Conservation (phyloP, 2,888 invertebrate species). For the Muscina levida region DNA sequence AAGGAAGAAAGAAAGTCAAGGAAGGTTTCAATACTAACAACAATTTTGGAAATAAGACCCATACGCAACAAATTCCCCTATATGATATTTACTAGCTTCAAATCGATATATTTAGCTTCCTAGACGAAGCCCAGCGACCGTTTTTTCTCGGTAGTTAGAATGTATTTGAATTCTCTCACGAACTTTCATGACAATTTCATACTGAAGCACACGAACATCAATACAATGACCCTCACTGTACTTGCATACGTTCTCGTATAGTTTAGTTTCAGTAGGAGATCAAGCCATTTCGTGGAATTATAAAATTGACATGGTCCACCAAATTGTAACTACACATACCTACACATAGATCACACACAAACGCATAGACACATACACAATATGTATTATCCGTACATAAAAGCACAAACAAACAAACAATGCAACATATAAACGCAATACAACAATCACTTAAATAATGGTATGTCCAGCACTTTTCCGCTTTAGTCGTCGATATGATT, state of each 20-base stretch:
- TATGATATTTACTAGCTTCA: too few relatives aligned
- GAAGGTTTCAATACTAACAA: too few relatives aligned
- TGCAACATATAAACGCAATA: slow-evolving; percentile 49
- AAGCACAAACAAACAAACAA: slow-evolving; percentile 16
- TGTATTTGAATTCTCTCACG: too few relatives aligned
- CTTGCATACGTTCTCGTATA: slow-evolving; percentile 7
- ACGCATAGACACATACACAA: background rate
- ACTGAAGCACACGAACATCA: too few relatives aligned
- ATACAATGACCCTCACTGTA: background rate
- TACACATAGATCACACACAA: background rate
- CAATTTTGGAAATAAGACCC: too few relatives aligned
- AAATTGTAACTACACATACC: slow-evolving; percentile 51
- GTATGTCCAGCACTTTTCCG: slow-evolving; percentile 53
- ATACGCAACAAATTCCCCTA: too few relatives aligned
- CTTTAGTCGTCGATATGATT: background rate
- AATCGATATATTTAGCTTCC: too few relatives aligned
- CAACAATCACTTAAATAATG: slow-evolving; percentile 66
- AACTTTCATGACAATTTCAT: too few relatives aligned
- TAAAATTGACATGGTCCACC: slow-evolving; percentile 75
- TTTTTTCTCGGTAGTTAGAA: too few relatives aligned
- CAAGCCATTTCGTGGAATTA: slow-evolving; percentile 77
- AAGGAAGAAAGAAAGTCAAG: too few relatives aligned
- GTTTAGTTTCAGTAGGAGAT: slow-evolving; percentile 56
- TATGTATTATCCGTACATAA: too few relatives aligned
- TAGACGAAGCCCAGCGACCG: too few relatives aligned